phyloP scores from a whole-genome alignment of 2,113 vertebrate species.

The Bos indicus region DNA sequence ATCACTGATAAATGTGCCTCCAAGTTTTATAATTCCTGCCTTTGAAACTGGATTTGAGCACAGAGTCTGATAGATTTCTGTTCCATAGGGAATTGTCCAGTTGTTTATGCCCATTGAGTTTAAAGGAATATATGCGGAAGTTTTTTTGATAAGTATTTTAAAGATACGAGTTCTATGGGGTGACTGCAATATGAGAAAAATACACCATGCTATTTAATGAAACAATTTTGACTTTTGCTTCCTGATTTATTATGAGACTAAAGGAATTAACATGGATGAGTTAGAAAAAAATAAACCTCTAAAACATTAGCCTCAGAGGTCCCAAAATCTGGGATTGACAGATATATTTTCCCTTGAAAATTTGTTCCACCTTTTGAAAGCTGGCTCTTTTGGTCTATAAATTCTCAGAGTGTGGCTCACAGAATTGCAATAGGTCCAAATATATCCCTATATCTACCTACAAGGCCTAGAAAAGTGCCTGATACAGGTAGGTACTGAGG shows the following conservation, averaged over 20 bases:
- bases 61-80: background rate
- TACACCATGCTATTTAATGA: background rate
- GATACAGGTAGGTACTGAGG: background rate
- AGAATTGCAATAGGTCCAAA: background rate
- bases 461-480: background rate
- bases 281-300: constrained; percentile 39
- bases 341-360: constrained; percentile 50
- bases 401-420: background rate
- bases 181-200: background rate
- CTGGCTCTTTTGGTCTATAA: background rate
- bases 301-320: constrained; percentile 30
- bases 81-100: background rate
- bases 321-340: constrained; percentile 57
- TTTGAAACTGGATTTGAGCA: background rate
- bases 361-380: constrained; percentile 32
- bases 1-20: background rate
- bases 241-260: constrained; percentile 52
- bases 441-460: background rate
- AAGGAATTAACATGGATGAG: background rate
- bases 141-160: background rate
- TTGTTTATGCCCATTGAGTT: background rate
- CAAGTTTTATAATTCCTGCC: background rate
- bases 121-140: background rate
- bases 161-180: background rate
- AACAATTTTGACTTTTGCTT: constrained; percentile 43